Evolutionary conservation across 1,140 invertebrate species (phyloP), one percentile per base, ranked within the genome.

Genomic region (Megalopta genalis): DNA sequence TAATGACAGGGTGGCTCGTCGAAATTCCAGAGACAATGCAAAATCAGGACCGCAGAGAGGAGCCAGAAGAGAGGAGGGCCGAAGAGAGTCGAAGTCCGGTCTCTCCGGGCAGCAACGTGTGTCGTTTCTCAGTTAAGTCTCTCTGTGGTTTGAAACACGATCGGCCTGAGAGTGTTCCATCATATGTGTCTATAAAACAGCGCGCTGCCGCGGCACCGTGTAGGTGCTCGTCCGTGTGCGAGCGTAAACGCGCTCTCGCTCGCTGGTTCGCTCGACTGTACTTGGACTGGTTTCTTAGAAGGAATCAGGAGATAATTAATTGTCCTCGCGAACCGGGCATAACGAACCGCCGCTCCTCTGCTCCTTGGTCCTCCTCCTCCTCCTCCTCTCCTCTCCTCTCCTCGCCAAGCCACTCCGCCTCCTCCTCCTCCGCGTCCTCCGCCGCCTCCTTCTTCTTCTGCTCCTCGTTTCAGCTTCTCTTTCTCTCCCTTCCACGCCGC

Each of bases 131-230:
- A 90, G 89, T 91, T 90, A 90, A 91, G 85, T 90, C 88, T 88
- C 90, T 90, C 88, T 92, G 92, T 88, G 91, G 92, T 93, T 92
- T 93, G 92, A 92, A 93, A 93, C 91, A 90, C 91, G 92, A 93
- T 93, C 92, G 81, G 92, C 92, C 92, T 93, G 92, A 93, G 92
- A 93, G 90, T 91, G 90, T 91, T 92, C 90, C 91, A 91, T 92
- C 91, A 92, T 92, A 92, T 91, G 90, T 92, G 91, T 92, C 91
- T 92, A 92, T 92, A 91, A 91, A 91, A 91, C 88, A 90, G 76
- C 84, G 77, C 82, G 63, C 76, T 70, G 77, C 67, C 71, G 32
- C 66, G 39, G 65, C 74, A 32, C 27, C 73, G 81, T 84, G 74
- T 83, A 78, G 81, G 83, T 85, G 72, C 49, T 52, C 16, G 49